phyloP scores from a whole-genome alignment of 2,888 invertebrate genomes.

The Cephonodes hylas region DNA sequence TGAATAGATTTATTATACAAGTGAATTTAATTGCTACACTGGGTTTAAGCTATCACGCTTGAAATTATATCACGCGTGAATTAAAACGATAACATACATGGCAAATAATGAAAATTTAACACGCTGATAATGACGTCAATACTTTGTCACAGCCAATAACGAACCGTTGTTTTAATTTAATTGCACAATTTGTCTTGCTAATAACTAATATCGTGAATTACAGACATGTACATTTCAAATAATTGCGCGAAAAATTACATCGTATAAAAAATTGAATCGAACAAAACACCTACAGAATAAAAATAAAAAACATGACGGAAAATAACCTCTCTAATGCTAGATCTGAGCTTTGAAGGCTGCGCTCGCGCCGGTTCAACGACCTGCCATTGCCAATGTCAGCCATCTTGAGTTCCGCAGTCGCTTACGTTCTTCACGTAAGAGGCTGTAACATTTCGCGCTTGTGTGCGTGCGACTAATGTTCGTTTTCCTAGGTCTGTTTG shows the following conservation, averaged over 20 bases:
- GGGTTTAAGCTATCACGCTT: neutral
- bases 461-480: constrained; percentile 72
- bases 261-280: constrained; percentile 34
- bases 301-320: constrained; percentile 62
- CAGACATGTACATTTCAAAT: constrained; percentile 10
- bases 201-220: constrained; percentile 19
- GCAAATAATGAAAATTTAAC: constrained; percentile 19
- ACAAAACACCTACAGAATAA: constrained; percentile 47
- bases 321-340: constrained; percentile 78
- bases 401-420: constrained; percentile 80
- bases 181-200: constrained; percentile 15
- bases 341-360: constrained; percentile 79
- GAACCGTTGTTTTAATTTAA: constrained; percentile 13
- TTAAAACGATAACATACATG: constrained; percentile 3
- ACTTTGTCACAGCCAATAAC: constrained; percentile 15
- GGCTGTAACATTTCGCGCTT: constrained; percentile 67
- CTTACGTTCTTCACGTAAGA: constrained; percentile 81
- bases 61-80: constrained; percentile 5
- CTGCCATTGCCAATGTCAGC: constrained; percentile 81
- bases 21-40: neutral
- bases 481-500: constrained; percentile 69
- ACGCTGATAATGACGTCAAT: constrained; percentile 31
- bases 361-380: constrained; percentile 71
- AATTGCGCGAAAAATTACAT: constrained; percentile 21
- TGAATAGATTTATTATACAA: neutral